Conservation (phyloP, 2,113 vertebrate genomes). For the Spheniscus mendiculus region DNA sequence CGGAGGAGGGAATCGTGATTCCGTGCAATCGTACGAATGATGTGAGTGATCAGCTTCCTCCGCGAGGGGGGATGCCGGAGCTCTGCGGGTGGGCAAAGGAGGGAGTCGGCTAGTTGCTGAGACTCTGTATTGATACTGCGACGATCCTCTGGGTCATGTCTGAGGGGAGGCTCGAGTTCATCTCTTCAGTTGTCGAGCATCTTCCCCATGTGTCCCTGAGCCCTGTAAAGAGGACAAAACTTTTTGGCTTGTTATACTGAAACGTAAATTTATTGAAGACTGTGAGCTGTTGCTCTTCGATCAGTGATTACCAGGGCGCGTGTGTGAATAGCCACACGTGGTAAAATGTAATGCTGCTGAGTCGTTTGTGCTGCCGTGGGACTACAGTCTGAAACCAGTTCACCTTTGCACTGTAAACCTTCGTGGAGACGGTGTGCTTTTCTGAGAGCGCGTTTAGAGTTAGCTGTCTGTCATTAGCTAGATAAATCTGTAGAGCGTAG, state of each 20-base stretch:
- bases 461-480: neutral
- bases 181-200: rapidly evolving
- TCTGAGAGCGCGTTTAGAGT: no score
- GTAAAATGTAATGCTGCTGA: neutral
- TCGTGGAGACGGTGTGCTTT: rapidly evolving
- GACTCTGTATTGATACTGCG: rapidly evolving
- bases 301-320: rapidly evolving
- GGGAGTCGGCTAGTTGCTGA: neutral
- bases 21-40: rapidly evolving
- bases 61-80: neutral
- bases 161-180: neutral
- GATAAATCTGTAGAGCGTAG: neutral
- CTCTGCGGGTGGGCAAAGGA: neutral
- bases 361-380: neutral
- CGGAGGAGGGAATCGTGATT: rapidly evolving
- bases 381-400: neutral
- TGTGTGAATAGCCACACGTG: rapidly evolving
- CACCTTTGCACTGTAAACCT: neutral
- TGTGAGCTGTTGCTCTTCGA: neutral
- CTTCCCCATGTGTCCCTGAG: neutral
- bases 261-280: rapidly evolving
- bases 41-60: rapidly evolving
- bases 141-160: rapidly evolving
- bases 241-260: rapidly evolving
- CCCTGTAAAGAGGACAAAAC: neutral